These are phyloP conservation scores for Antennarius maculatus DNA, from an alignment of 2,797 vertebrate genomes.

Conservation along the genomic window DNA sequence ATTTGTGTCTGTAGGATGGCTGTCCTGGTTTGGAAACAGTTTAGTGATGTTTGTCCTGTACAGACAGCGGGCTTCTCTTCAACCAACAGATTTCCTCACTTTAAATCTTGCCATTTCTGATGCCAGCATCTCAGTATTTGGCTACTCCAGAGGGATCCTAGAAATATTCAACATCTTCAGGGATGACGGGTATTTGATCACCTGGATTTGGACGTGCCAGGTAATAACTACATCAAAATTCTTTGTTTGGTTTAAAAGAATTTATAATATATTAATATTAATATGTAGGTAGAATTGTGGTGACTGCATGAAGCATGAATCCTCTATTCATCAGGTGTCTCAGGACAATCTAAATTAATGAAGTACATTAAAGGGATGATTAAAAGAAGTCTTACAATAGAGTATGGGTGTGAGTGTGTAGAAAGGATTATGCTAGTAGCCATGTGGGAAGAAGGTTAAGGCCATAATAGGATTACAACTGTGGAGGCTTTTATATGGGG, in stretches of 20 bases:
- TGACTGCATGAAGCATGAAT: slow-evolving; percentile 1
- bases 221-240: slow-evolving; percentile 61
- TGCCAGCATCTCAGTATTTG: slow-evolving; percentile 87
- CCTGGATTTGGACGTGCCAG: slow-evolving; percentile 90
- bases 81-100: slow-evolving; percentile 87
- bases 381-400: slow-evolving; percentile 27
- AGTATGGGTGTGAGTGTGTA: slow-evolving; percentile 21
- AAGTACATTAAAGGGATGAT: slow-evolving; percentile 50
- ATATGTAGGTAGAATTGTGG: slow-evolving; percentile 16
- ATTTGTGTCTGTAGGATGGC: slow-evolving; percentile 81
- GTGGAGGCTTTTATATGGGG: slow-evolving; percentile 60
- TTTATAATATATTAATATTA: too few species aligned
- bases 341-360: slow-evolving; percentile 38
- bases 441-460: slow-evolving; percentile 74
- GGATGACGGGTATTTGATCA: slow-evolving; percentile 88
- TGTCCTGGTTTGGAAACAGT: slow-evolving; percentile 92
- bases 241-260: not conserved
- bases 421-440: slow-evolving; percentile 64
- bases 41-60: slow-evolving; percentile 88
- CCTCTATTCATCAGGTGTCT: slow-evolving; percentile 10
- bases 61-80: slow-evolving; percentile 84
- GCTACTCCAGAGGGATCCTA: slow-evolving; percentile 89
- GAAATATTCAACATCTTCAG: slow-evolving; percentile 90
- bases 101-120: slow-evolving; percentile 89
- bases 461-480: slow-evolving; percentile 77